Percentiles rank a stretch among this genome's conserved stretches.
Evolutionary conservation across 1,140 invertebrate genomes (phyloP).

Genomic region (Berghia stephanieae): DNA sequence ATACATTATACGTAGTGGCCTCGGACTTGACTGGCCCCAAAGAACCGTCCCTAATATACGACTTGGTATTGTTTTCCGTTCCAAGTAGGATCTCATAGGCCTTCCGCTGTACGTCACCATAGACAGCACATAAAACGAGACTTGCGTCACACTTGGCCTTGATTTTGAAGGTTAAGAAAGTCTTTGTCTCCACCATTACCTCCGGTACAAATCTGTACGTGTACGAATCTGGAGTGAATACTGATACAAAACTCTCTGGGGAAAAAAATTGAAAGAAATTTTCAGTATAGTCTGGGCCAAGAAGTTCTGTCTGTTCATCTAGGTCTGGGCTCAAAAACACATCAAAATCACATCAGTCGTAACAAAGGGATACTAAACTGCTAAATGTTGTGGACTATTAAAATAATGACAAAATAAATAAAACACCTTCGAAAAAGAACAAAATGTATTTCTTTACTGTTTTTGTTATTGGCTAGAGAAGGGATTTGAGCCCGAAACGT

Average conservation of each 20-base stretch:
- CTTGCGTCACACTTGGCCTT: constrained; percentile 58
- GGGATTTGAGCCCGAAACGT: too few relatives aligned
- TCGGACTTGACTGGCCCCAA: constrained; percentile 50
- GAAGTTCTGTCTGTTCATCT: too few relatives aligned
- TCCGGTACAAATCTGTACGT: constrained; percentile 61
- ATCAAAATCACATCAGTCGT: too few relatives aligned
- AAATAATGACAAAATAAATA: neutral
- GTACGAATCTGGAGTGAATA: constrained; percentile 60
- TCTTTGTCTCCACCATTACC: constrained; percentile 59
- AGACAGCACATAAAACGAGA: constrained; percentile 58
- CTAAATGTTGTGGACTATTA: too few relatives aligned
- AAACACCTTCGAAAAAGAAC: constrained; percentile 1
- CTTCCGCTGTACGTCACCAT: constrained; percentile 60
- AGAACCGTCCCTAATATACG: constrained; percentile 54
- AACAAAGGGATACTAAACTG: too few relatives aligned
- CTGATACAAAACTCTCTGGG: constrained; percentile 62
- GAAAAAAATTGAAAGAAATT: constrained; percentile 20
- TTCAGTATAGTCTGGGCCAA: too few relatives aligned
- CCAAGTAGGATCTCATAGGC: constrained; percentile 61
- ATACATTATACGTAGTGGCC: constrained; percentile 53
- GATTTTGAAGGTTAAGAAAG: constrained; percentile 61
- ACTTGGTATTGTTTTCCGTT: constrained; percentile 53
- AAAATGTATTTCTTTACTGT: too few relatives aligned
- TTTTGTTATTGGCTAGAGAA: too few relatives aligned
- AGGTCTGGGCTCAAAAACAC: too few relatives aligned